Conservation (phyloP, 2,113 vertebrate genomes). For the Elephas maximus region DNA sequence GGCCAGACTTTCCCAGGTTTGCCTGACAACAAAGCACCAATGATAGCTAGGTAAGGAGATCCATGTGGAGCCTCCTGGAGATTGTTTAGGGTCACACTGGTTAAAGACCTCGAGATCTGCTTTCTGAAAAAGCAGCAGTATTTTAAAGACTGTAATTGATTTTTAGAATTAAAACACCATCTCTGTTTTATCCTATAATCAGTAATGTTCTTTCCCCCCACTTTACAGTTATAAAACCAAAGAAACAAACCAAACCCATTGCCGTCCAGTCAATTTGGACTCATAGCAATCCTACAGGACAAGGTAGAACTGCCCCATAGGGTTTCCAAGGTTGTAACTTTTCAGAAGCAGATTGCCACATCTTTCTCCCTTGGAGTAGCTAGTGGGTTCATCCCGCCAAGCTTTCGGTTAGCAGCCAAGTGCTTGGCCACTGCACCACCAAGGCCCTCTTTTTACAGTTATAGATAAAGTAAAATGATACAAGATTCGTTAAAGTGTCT, state of each 20-base stretch:
- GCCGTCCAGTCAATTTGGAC: no score
- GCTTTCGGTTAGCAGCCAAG: no score
- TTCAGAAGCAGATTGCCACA: no score
- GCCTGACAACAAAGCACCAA: not conserved
- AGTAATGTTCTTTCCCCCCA: not conserved
- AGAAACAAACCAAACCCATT: no score
- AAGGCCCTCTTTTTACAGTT: no score
- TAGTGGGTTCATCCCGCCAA: no score
- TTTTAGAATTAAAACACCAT: not conserved
- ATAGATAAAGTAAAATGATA: not conserved
- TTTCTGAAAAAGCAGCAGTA: not conserved
- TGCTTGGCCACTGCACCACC: no score
- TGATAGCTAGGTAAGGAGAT: not conserved
- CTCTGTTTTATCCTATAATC: not conserved
- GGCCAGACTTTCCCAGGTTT: not conserved
- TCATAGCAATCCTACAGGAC: no score
- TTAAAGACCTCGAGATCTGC: not conserved
- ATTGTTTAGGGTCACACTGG: rapidly evolving
- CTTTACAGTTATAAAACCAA: not conserved
- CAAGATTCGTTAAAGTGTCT: not conserved
- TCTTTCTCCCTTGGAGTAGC: no score
- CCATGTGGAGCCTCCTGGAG: rapidly evolving
- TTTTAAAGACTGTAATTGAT: not conserved
- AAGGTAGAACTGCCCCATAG: no score
- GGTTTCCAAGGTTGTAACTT: no score